Evolutionary conservation across 2,113 vertebrate genomes (phyloP).

Genomic region (Phalacrocorax carbo): DNA sequence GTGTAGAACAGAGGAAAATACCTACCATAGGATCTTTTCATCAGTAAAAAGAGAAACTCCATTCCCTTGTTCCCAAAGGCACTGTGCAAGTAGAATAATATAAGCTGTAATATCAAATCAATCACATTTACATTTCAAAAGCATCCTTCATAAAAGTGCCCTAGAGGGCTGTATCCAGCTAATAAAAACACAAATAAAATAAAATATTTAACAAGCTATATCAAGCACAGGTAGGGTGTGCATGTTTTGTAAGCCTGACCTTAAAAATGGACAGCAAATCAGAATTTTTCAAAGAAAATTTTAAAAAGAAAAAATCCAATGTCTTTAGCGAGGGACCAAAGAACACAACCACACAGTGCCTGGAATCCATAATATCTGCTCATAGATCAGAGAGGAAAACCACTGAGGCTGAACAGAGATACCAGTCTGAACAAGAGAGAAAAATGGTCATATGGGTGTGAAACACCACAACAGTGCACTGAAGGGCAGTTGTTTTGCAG

Average conservation of each 20-base stretch:
- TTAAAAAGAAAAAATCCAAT: background rate
- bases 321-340: background rate
- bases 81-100: conserved; percentile 48
- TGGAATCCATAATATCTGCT: background rate
- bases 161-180: conserved; percentile 14
- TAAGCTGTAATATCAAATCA: conserved; percentile 54
- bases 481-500: background rate
- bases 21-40: background rate
- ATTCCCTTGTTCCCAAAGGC: conserved; percentile 52
- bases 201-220: conserved; percentile 48
- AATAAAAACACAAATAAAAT: conserved; percentile 54
- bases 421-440: background rate
- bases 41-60: conserved; percentile 40
- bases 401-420: background rate
- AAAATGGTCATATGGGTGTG: background rate
- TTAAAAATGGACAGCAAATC: conserved; percentile 10
- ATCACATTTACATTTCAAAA: conserved; percentile 69
- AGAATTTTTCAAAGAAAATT: background rate
- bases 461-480: background rate
- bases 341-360: background rate
- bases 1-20: background rate
- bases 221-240: background rate
- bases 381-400: background rate
- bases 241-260: background rate
- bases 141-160: conserved; percentile 2